Conservation (phyloP, 2,888 invertebrate species). For the Copidosoma aretas region DNA sequence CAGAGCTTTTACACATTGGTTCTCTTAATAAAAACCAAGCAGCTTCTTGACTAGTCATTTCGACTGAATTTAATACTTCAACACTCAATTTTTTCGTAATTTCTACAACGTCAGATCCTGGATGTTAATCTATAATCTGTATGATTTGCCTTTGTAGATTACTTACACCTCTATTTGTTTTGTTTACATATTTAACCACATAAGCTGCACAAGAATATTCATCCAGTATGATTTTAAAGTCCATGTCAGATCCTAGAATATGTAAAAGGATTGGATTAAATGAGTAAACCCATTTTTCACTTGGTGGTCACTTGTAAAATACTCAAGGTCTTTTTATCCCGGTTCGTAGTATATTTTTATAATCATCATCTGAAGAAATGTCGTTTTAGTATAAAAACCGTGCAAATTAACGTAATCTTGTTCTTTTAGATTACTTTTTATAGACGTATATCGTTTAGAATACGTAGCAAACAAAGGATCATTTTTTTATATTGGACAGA, state of each 20-base stretch:
- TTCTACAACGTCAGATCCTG: slow-evolving; percentile 53
- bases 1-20: slow-evolving; percentile 58
- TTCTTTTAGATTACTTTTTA: slow-evolving; percentile 41
- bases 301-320: slow-evolving; percentile 41
- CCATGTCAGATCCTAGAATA: slow-evolving; percentile 42
- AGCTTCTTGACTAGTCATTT: slow-evolving; percentile 59
- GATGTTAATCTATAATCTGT: slow-evolving; percentile 49
- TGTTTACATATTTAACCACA: slow-evolving; percentile 44
- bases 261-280: slow-evolving; percentile 46
- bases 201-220: slow-evolving; percentile 44
- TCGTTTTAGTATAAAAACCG: slow-evolving; percentile 41
- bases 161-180: slow-evolving; percentile 46
- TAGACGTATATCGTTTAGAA: slow-evolving; percentile 23
- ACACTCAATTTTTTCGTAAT: slow-evolving; percentile 49
- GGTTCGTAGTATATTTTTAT: slow-evolving; percentile 45
- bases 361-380: slow-evolving; percentile 46
- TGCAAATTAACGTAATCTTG: slow-evolving; percentile 40
- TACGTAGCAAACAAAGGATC: slow-evolving; percentile 29
- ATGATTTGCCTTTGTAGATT: slow-evolving; percentile 44
- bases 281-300: slow-evolving; percentile 43
- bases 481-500: slow-evolving; percentile 42
- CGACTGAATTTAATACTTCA: slow-evolving; percentile 52
- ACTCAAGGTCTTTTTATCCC: slow-evolving; percentile 42
- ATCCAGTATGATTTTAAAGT: slow-evolving; percentile 30
- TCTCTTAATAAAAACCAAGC: slow-evolving; percentile 62